Percentiles rank a stretch among this genome's conserved stretches.
Evolutionary conservation across 2,113 vertebrate species (phyloP).

Genomic region (Malurus melanocephalus): DNA sequence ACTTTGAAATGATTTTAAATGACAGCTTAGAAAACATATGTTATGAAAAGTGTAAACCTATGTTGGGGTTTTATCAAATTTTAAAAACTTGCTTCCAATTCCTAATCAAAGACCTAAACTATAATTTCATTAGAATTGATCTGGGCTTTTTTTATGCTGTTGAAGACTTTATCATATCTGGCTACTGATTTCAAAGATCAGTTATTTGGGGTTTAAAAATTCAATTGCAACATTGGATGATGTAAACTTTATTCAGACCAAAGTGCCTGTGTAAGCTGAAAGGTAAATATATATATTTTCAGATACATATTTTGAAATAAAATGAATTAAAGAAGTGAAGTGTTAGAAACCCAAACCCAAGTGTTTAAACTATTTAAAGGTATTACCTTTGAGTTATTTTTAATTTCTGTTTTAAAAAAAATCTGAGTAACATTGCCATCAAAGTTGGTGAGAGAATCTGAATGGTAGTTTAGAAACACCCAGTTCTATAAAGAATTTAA

Average conservation of each 20-base stretch:
- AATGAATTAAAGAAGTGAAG: neutral
- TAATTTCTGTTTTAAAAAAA: neutral
- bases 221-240: accelerated
- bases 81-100: neutral
- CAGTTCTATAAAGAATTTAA: neutral
- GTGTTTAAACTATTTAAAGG: neutral
- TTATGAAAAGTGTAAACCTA: neutral
- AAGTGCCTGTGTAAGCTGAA: neutral
- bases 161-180: neutral
- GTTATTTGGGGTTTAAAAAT: neutral
- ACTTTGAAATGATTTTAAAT: neutral
- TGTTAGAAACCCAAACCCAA: neutral
- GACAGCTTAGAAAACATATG: neutral
- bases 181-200: neutral
- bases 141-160: neutral
- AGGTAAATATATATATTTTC: neutral
- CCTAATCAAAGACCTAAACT: neutral
- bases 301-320: neutral
- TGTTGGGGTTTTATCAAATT: neutral
- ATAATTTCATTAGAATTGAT: neutral
- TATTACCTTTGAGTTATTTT: neutral
- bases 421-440: too few relatives aligned
- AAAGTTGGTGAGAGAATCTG: neutral
- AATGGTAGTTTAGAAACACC: neutral
- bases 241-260: neutral